Base-by-base conservation (phyloP, 2,113 vertebrate genomes). In the Urocynchramus pylzowi region DNA sequence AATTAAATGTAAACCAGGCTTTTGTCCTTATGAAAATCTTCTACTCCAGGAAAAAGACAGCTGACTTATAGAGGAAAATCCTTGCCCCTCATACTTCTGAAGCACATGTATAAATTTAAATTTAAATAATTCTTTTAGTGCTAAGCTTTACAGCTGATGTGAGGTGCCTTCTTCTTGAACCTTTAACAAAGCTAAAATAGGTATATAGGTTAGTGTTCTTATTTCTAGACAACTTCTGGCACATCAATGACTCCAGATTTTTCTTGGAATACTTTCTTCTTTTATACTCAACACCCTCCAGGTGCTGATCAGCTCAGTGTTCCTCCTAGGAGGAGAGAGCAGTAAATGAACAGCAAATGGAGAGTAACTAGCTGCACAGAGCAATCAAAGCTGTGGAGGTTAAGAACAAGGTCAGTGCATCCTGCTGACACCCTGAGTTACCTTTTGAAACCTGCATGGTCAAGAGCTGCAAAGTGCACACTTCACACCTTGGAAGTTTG, bases 271-370 rank as follows among this genome's bases (percentile, higher is more conserved):
- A 65, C 79, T 79, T 91, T n/a, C 7, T n/a, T 53, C n/a, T 77
- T 81, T 74, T 84, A 52, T 86, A 75, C 61, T 84, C 59, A 35
- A 57, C 49, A 37, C 44, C 49, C 28, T 91, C 82, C 75, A 86
- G 74, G 49, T 90, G 82, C 78, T 60, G 67, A 52, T 89, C 37
- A 96, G 82, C 83, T 91, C 77, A 89, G 49, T 92, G 80, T 84
- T 95, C 77, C 75, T 83, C 65, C 53, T 92, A 77, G 86, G 67
- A 77, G 3, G 79, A 80, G 67, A 60, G 67, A 86, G 35, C 79
- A 88, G 77, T 94, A 84, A 74, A 77, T 92, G 41, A 69, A 49
- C 65, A 92, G 53, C 65, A 92, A 59, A 63, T 68, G 44, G 86
- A 77, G 79, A 83, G 52, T 88, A 64, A 69, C 7, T 76, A 53